phyloP scores from a whole-genome alignment of 2,797 vertebrate species.

The Amphiprion clarkii region DNA sequence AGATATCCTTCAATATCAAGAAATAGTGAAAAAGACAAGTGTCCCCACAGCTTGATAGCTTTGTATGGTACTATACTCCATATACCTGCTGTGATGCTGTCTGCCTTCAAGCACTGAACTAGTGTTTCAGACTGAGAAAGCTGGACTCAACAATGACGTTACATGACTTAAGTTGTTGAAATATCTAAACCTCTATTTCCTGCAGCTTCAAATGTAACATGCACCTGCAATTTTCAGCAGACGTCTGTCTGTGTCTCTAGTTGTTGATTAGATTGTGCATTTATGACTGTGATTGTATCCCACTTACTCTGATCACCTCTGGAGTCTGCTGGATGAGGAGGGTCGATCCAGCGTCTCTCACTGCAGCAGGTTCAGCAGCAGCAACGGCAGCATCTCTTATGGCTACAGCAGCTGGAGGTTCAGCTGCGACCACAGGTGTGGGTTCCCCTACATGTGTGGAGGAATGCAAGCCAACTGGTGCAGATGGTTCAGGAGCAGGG shows the following conservation, averaged over 20 bases:
- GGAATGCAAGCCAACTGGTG: constrained; percentile 37
- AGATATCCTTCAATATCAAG: neutral
- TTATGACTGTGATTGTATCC: constrained; percentile 5
- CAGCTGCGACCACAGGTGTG: constrained; percentile 40
- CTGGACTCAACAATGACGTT: neutral
- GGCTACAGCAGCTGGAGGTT: constrained; percentile 35
- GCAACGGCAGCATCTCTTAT: constrained; percentile 30
- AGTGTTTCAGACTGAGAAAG: neutral
- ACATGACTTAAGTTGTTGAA: neutral
- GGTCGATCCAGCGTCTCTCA: constrained; percentile 85
- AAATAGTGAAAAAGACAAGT: neutral
- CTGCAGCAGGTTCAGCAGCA: constrained; percentile 56
- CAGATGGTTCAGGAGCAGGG: constrained; percentile 5
- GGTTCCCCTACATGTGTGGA: constrained; percentile 24
- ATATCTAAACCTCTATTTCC: neutral
- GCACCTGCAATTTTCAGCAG: neutral
- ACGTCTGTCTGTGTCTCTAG: neutral
- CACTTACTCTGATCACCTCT: constrained; percentile 95
- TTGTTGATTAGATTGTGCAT: neutral
- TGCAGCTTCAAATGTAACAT: neutral
- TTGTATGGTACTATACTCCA: neutral
- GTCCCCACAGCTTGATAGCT: neutral
- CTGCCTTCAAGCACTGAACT: too few relatives aligned
- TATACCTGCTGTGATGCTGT: neutral
- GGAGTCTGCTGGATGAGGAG: constrained; percentile 95